Conservation (phyloP, 2,888 invertebrate genomes). For the Agrotis ipsilon region DNA sequence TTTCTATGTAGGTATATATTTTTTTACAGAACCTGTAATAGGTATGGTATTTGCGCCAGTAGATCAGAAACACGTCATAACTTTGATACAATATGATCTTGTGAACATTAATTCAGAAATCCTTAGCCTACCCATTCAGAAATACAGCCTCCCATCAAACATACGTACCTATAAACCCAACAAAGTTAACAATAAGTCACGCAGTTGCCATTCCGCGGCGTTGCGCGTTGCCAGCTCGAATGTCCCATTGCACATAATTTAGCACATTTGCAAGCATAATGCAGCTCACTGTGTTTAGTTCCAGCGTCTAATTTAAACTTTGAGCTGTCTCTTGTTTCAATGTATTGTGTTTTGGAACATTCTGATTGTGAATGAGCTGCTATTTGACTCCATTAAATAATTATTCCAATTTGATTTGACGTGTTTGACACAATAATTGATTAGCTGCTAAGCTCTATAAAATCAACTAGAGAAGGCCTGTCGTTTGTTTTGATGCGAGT, state of each 20-base stretch:
- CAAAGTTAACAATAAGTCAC: slow-evolving; percentile 41
- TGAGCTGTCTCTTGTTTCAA: slow-evolving; percentile 52
- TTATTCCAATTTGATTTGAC: slow-evolving; percentile 5
- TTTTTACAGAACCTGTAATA: too few relatives aligned
- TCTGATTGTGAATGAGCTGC: slow-evolving; percentile 26
- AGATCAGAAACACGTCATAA: neutral
- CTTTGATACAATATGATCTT: neutral
- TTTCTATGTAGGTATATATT: too few relatives aligned
- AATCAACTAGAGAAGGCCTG: too few relatives aligned
- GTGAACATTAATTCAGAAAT: neutral
- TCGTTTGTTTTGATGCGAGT: too few relatives aligned
- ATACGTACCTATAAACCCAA: slow-evolving; percentile 4
- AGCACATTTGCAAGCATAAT: slow-evolving; percentile 70
- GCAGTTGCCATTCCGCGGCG: slow-evolving; percentile 22
- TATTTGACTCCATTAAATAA: neutral
- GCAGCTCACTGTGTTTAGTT: slow-evolving; percentile 59
- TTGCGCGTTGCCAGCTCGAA: slow-evolving; percentile 17
- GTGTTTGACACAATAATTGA: too few relatives aligned
- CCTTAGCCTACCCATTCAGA: neutral
- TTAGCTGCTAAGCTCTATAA: too few relatives aligned
- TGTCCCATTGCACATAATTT: slow-evolving; percentile 67
- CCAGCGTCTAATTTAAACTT: slow-evolving; percentile 70
- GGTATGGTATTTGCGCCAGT: neutral
- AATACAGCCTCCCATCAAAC: neutral
- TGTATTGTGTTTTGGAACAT: slow-evolving; percentile 49